Percentiles rank a stretch among this genome's conserved stretches.
phyloP scores from a whole-genome alignment of 1,140 invertebrate genomes.

The Ceratina australensis region DNA sequence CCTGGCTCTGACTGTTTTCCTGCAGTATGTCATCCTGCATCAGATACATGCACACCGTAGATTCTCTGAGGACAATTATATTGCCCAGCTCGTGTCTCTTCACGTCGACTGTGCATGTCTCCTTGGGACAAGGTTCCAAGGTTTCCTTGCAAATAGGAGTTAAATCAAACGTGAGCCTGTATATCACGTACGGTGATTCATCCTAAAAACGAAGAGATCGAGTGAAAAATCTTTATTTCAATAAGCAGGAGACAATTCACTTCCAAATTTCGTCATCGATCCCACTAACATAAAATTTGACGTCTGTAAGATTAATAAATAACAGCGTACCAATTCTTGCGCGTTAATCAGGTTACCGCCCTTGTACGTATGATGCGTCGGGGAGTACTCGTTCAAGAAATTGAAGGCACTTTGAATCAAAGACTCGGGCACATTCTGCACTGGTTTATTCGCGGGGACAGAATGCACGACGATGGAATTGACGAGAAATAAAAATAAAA shows the following conservation, averaged over 20 bases:
- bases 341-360: slow-evolving; percentile 69
- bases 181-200: slow-evolving; percentile 64
- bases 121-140: slow-evolving; percentile 63
- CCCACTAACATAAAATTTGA: neutral
- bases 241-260: neutral
- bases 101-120: slow-evolving; percentile 71
- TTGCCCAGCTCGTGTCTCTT: slow-evolving; percentile 65
- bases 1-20: slow-evolving; percentile 55
- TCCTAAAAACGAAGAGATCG: slow-evolving; percentile 61
- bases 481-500: slow-evolving; percentile 29
- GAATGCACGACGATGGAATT: slow-evolving; percentile 17
- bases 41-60: slow-evolving; percentile 71
- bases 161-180: slow-evolving; percentile 70
- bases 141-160: slow-evolving; percentile 64
- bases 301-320: neutral
- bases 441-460: slow-evolving; percentile 54
- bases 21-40: slow-evolving; percentile 49
- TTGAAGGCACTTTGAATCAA: slow-evolving; percentile 66
- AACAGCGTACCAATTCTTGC: slow-evolving; percentile 68
- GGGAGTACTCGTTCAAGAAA: slow-evolving; percentile 67
- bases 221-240: neutral
- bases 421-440: slow-evolving; percentile 52
- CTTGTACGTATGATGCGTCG: slow-evolving; percentile 67
- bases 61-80: slow-evolving; percentile 62
- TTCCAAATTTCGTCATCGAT: neutral